Conservation (phyloP, 1,140 invertebrate species). For the Calosoma granatense region DNA sequence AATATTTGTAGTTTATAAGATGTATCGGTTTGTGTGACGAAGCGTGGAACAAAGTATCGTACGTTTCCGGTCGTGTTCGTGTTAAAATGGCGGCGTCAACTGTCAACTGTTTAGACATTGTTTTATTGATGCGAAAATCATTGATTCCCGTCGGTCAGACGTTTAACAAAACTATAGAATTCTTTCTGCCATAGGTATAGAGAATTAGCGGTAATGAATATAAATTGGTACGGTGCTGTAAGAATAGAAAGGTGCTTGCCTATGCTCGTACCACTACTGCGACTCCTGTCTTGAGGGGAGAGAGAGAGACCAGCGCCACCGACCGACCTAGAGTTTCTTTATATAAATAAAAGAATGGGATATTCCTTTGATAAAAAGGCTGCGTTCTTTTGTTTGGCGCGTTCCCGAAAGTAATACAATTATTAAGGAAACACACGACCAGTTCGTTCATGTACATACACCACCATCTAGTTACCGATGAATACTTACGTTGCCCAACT, state of each 20-base stretch:
- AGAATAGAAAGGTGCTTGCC: too few relatives aligned
- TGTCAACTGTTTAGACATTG: background rate
- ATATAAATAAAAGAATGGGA: slow-evolving; percentile 5
- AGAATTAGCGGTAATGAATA: background rate
- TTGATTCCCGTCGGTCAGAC: too few relatives aligned
- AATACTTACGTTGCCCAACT: background rate
- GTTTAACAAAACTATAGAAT: too few relatives aligned
- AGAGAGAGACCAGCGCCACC: too few relatives aligned
- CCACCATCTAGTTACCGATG: background rate
- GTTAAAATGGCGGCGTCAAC: background rate
- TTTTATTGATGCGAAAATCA: slow-evolving; percentile 1
- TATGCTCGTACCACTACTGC: too few relatives aligned
- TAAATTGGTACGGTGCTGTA: background rate
- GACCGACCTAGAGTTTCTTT: too few relatives aligned
- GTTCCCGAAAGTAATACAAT: slow-evolving; percentile 3
- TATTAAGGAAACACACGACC: slow-evolving; percentile 1
- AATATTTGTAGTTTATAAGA: slow-evolving; percentile 34
- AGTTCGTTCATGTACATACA: too few relatives aligned
- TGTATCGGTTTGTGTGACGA: slow-evolving; percentile 20
- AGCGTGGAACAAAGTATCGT: background rate
- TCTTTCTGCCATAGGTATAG: background rate
- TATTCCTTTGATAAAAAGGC: slow-evolving; percentile 4
- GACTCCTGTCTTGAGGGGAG: background rate
- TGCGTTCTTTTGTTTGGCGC: background rate
- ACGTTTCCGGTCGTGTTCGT: background rate